Evolutionary conservation across 2,113 vertebrate genomes (phyloP).

Genomic region (Hemiscyllium ocellatum): DNA sequence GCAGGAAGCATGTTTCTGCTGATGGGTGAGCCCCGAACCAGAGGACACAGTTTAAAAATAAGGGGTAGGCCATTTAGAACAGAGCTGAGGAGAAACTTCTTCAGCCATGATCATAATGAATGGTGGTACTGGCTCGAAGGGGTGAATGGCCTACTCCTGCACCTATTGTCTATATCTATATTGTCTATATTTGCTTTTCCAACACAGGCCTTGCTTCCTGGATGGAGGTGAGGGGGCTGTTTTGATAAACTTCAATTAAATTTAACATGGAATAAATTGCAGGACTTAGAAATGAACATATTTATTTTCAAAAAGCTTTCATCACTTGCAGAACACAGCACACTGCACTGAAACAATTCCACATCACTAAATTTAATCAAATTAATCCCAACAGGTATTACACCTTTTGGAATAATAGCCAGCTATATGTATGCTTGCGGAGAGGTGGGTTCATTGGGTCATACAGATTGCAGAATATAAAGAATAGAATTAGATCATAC

Average conservation of each 20-base stretch:
- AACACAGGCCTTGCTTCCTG: background rate
- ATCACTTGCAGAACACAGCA: background rate
- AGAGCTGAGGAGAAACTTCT: too few relatives aligned
- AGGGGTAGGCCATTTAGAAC: too few relatives aligned
- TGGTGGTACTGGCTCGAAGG: too few relatives aligned
- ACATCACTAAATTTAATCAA: background rate
- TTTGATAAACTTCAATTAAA: background rate
- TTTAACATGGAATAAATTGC: background rate
- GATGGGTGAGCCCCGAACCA: too few relatives aligned
- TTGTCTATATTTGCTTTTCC: too few relatives aligned
- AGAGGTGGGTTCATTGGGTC: background rate
- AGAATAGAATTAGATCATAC: background rate
- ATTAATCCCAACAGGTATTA: background rate
- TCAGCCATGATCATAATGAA: too few relatives aligned
- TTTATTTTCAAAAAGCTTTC: background rate
- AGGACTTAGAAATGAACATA: background rate
- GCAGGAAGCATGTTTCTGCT: too few relatives aligned
- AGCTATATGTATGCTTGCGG: too few relatives aligned
- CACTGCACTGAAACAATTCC: background rate
- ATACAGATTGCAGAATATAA: background rate
- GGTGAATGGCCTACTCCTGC: too few relatives aligned
- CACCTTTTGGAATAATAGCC: background rate
- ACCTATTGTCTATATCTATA: too few relatives aligned
- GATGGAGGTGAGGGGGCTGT: background rate
- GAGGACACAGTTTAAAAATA: too few relatives aligned